These are phyloP conservation scores for Aphaenogaster ashmeadi DNA, from an alignment of 1,140 invertebrate genomes.

Conservation along the genomic window DNA sequence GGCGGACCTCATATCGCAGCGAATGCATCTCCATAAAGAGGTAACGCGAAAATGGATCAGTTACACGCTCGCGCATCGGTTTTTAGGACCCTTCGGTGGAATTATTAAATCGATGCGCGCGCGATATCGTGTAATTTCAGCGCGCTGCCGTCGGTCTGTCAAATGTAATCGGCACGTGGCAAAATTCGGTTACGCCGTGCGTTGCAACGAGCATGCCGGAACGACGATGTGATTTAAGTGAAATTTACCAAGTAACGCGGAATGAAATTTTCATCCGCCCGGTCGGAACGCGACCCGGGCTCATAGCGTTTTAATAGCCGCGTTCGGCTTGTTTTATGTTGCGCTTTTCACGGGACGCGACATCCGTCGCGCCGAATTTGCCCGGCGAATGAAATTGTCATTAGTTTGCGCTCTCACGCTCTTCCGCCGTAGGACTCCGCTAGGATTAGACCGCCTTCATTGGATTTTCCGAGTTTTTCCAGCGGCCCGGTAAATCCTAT, in stretches of 20 bases:
- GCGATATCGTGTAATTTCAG: slow-evolving; percentile 66
- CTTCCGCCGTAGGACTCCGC: slow-evolving; percentile 63
- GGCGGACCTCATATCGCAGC: slow-evolving; percentile 52
- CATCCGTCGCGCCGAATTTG: slow-evolving; percentile 6
- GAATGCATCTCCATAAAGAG: slow-evolving; percentile 42
- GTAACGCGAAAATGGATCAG: slow-evolving; percentile 61
- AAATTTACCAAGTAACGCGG: slow-evolving; percentile 71
- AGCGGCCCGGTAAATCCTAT: slow-evolving; percentile 80
- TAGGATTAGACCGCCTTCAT: slow-evolving; percentile 78
- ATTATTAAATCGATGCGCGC: slow-evolving; percentile 74
- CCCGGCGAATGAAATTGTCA: slow-evolving; percentile 78
- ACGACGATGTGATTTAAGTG: slow-evolving; percentile 68
- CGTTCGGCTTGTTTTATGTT: slow-evolving; percentile 66
- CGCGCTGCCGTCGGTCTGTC: slow-evolving; percentile 42
- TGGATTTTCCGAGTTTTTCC: slow-evolving; percentile 76
- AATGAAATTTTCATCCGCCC: slow-evolving; percentile 72
- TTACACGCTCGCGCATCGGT: slow-evolving; percentile 56
- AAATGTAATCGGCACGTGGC: slow-evolving; percentile 72
- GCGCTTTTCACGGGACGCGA: slow-evolving; percentile 62
- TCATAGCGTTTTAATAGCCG: slow-evolving; percentile 74
- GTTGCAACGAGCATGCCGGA: slow-evolving; percentile 42
- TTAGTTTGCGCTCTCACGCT: slow-evolving; percentile 70
- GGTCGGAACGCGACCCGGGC: neutral
- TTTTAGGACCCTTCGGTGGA: slow-evolving; percentile 61
- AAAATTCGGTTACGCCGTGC: slow-evolving; percentile 60